These are phyloP conservation scores for Anastatus disparis DNA, from an alignment of 1,140 invertebrate genomes.

Conservation along the genomic window DNA sequence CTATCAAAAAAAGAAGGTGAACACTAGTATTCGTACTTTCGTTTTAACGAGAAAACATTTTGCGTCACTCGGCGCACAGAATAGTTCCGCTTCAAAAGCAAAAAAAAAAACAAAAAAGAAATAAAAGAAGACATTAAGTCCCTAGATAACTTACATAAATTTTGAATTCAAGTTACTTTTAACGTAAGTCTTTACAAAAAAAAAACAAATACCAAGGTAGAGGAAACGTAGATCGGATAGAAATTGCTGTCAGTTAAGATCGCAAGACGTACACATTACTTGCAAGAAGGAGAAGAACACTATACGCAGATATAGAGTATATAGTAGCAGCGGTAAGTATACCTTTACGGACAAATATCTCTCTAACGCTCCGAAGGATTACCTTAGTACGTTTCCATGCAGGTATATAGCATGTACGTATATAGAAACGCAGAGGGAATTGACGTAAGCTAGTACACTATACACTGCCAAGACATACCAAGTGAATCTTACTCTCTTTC, in stretches of 20 bases:
- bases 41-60: too few species aligned
- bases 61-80: too few species aligned
- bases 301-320: background rate
- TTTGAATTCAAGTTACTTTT: too few species aligned
- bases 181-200: too few species aligned
- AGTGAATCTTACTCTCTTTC: too few species aligned
- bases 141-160: too few species aligned
- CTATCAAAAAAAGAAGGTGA: too few species aligned
- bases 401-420: too few species aligned
- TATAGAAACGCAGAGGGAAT: conserved; percentile 12
- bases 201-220: background rate
- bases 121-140: background rate
- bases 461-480: too few species aligned
- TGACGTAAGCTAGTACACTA: conserved; percentile 6
- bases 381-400: background rate
- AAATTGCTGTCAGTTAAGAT: background rate
- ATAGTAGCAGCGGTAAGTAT: background rate
- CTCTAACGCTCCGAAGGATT: conserved; percentile 3
- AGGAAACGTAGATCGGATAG: conserved; percentile 1
- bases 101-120: background rate
- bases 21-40: too few species aligned
- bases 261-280: background rate
- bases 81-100: too few species aligned
- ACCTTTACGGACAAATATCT: conserved; percentile 9
- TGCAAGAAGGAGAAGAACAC: background rate